Conservation (phyloP, 2,113 vertebrate genomes). For the Gyps fulvus region DNA sequence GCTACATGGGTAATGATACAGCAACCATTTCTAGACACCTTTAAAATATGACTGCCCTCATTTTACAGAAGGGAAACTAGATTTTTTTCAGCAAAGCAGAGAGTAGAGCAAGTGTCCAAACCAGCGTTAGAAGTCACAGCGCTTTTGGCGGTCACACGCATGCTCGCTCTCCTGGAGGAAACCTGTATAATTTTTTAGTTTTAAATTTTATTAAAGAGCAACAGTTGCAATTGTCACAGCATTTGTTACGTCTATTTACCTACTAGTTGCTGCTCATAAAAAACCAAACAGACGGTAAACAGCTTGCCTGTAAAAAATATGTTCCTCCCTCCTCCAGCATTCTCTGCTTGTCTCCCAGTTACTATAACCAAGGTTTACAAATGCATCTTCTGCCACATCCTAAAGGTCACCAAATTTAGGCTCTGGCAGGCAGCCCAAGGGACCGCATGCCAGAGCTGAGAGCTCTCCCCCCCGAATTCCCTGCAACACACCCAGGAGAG, state of each 20-base stretch:
- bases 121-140: accelerated
- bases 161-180: not conserved
- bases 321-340: not conserved
- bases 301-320: not conserved
- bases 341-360: not conserved
- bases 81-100: not conserved
- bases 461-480: constrained; percentile 22
- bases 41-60: not conserved
- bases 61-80: not conserved
- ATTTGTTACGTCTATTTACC: not conserved
- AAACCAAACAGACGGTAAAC: not conserved
- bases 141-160: accelerated
- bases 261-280: not conserved
- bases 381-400: constrained; percentile 25
- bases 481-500: constrained; percentile 7
- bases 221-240: not conserved
- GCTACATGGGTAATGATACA: not conserved
- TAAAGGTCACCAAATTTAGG: constrained; percentile 60
- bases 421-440: constrained; percentile 31
- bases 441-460: not conserved
- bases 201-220: not conserved
- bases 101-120: not conserved
- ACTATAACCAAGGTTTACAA: constrained; percentile 47
- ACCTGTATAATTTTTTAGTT: not conserved
- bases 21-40: not conserved